These are phyloP conservation scores for Porites australiensis DNA, from an alignment of 64 coral and sea anemone genomes.

Conservation along the genomic window DNA sequence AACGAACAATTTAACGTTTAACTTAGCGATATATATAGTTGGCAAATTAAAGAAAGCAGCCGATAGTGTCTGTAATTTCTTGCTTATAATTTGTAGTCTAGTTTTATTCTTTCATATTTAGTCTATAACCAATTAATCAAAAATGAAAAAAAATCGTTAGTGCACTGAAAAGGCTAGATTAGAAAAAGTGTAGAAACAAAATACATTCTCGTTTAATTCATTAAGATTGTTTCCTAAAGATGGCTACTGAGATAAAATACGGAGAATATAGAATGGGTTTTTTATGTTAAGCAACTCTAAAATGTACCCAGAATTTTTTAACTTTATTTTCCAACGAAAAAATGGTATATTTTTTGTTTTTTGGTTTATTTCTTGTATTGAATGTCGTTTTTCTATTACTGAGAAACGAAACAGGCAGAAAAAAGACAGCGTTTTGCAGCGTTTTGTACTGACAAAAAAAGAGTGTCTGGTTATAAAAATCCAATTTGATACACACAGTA, in stretches of 20 bases:
- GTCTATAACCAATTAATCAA: too few relatives aligned
- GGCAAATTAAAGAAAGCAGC: too few relatives aligned
- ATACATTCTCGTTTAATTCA: not conserved
- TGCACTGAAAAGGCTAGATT: not conserved
- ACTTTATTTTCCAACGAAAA: not conserved
- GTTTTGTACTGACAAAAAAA: not conserved
- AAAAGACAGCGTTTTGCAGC: not conserved
- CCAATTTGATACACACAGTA: too few relatives aligned
- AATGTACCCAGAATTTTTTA: not conserved
- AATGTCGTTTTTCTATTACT: not conserved
- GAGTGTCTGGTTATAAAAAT: not conserved
- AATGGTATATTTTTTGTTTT: not conserved
- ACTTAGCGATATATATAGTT: too few relatives aligned
- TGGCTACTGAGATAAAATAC: not conserved
- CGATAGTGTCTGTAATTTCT: too few relatives aligned
- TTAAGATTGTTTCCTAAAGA: not conserved
- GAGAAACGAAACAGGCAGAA: not conserved
- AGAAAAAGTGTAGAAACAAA: not conserved
- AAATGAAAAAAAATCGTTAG: not conserved
- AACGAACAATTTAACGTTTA: too few relatives aligned
- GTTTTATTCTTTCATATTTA: too few relatives aligned
- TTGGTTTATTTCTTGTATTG: not conserved
- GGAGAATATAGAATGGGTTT: not conserved
- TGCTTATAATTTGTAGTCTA: too few relatives aligned
- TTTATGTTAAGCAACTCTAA: not conserved